Evolutionary conservation across 2,797 vertebrate species (phyloP).

Genomic region (Enteromius fasciolatus): DNA sequence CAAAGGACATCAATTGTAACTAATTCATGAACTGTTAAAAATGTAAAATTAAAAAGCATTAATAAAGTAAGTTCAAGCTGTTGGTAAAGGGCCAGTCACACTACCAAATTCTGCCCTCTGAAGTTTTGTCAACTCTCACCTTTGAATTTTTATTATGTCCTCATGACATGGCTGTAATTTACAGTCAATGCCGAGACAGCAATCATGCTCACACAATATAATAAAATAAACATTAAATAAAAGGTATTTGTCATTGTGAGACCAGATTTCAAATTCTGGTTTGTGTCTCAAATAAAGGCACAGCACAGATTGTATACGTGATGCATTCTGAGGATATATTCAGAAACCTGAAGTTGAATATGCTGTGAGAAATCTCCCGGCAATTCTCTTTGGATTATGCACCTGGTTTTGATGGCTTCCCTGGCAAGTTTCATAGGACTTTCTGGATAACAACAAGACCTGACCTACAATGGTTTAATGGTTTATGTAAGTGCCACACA

Average conservation of each 20-base stretch:
- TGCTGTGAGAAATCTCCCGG: neutral
- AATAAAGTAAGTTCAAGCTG: neutral
- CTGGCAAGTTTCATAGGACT: neutral
- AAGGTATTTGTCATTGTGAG: neutral
- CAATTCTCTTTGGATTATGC: neutral
- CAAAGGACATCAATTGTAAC: neutral
- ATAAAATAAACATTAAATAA: no score
- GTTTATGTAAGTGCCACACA: conserved; percentile 32
- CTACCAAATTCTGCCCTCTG: no score
- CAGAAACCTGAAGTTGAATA: conserved; percentile 5
- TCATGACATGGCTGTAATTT: neutral
- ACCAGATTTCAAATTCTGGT: neutral
- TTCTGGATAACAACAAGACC: conserved; percentile 13
- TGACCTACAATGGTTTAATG: conserved; percentile 20
- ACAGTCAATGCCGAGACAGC: neutral
- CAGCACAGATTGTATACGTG: neutral
- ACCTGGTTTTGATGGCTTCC: conserved; percentile 6
- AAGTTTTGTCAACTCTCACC: neutral
- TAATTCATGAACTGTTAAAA: neutral
- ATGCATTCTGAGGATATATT: conserved; percentile 3
- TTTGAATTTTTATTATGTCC: neutral
- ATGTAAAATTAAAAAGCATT: neutral
- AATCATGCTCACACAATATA: neutral
- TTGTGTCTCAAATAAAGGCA: neutral
- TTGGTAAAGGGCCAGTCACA: neutral